Conservation (phyloP, 1,140 invertebrate genomes). For the Gonioctena quinquepunctata region DNA sequence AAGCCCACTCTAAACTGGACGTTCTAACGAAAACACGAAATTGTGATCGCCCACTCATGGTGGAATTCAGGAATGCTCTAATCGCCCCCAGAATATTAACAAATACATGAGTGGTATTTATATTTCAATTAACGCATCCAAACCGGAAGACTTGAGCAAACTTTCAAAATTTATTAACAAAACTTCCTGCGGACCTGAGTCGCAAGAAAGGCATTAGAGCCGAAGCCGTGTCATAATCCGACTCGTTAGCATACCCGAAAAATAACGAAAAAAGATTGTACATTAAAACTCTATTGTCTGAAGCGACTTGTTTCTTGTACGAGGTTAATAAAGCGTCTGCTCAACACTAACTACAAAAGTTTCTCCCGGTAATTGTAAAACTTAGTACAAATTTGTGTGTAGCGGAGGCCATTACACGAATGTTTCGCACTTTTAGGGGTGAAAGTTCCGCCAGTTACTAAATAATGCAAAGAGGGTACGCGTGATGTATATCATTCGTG, state of each 20-base stretch:
- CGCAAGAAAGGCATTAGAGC: neutral
- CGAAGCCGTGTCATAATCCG: neutral
- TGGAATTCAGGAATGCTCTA: no score
- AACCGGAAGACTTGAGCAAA: neutral
- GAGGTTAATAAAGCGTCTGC: conserved; percentile 34
- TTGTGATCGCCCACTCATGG: no score
- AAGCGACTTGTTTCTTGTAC: conserved; percentile 25
- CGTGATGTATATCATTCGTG: conserved; percentile 43
- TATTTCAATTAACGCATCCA: neutral
- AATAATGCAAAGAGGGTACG: conserved; percentile 42
- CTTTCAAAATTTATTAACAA: conserved; percentile 7
- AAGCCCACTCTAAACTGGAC: no score
- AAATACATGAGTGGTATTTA: neutral
- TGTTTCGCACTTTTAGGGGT: conserved; percentile 46
- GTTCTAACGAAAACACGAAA: no score
- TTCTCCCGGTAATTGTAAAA: conserved; percentile 44
- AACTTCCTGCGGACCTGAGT: neutral
- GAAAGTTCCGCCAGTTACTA: conserved; percentile 39
- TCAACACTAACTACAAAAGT: conserved; percentile 45
- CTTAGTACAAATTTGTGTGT: conserved; percentile 45
- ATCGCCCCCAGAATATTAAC: neutral
- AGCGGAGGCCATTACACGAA: conserved; percentile 37
- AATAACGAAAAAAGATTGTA: conserved; percentile 7
- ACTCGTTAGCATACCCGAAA: conserved; percentile 15
- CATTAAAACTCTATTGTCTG: conserved; percentile 22